Evolutionary conservation across 2,888 invertebrate genomes (phyloP).

Genomic region (Heliconius aoede): DNA sequence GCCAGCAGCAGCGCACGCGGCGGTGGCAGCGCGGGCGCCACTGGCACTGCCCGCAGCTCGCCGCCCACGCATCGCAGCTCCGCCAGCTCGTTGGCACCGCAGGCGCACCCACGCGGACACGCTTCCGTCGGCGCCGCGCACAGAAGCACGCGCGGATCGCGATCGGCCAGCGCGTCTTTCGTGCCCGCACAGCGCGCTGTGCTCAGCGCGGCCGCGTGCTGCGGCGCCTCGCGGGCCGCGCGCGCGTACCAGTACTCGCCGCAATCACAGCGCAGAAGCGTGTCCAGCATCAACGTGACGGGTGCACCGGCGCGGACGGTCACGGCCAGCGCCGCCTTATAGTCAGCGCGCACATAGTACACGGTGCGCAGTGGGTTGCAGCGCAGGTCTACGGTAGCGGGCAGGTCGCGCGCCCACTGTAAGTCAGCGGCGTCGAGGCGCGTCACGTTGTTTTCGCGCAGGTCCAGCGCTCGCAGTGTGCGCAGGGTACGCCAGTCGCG

Average conservation of each 20-base stretch:
- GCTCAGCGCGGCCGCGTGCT: constrained; percentile 37
- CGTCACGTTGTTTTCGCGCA: constrained; percentile 49
- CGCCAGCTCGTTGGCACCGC: constrained; percentile 39
- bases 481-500: constrained; percentile 48
- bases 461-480: constrained; percentile 47
- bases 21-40: constrained; percentile 34
- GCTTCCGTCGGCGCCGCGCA: constrained; percentile 38
- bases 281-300: constrained; percentile 36
- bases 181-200: constrained; percentile 28
- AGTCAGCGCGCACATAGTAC: constrained; percentile 40
- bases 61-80: constrained; percentile 44
- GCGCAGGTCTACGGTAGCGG: constrained; percentile 47
- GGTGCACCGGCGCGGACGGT: neutral
- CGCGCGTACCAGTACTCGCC: constrained; percentile 52
- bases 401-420: constrained; percentile 39
- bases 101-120: constrained; percentile 39
- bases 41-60: constrained; percentile 42
- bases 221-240: constrained; percentile 46
- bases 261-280: constrained; percentile 53
- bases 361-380: constrained; percentile 45
- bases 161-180: constrained; percentile 32
- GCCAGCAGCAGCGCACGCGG: constrained; percentile 44
- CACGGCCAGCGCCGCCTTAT: constrained; percentile 37
- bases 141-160: constrained; percentile 19
- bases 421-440: constrained; percentile 46